Conservation (phyloP, 2,888 invertebrate genomes). For the Alloplasta piceator region DNA sequence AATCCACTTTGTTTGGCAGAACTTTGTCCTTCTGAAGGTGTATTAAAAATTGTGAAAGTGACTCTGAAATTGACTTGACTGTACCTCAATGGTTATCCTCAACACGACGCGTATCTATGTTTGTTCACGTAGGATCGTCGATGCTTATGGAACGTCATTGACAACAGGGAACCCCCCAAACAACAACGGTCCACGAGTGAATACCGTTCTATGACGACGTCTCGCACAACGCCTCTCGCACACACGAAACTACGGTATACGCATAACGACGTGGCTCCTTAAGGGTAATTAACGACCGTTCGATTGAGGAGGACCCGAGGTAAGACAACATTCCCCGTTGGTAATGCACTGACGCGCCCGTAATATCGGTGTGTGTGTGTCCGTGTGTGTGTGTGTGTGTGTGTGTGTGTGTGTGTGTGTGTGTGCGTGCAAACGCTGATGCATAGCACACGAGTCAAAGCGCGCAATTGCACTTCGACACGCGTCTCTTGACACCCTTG, state of each 20-base stretch:
- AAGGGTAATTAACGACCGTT: constrained; percentile 62
- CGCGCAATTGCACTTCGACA: constrained; percentile 48
- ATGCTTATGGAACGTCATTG: constrained; percentile 63
- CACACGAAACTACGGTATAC: constrained; percentile 53
- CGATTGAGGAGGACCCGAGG: constrained; percentile 52
- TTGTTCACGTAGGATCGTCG: constrained; percentile 71
- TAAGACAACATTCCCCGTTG: constrained; percentile 45
- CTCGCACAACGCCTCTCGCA: constrained; percentile 15
- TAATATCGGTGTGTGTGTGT: neutral
- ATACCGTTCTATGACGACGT: constrained; percentile 35
- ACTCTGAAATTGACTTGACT: no score
- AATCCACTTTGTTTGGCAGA: no score
- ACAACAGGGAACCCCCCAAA: constrained; percentile 27
- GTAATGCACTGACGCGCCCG: constrained; percentile 1
- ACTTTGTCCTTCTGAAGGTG: no score
- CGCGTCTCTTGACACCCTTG: constrained; percentile 37
- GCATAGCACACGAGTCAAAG: constrained; percentile 49
- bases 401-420: neutral
- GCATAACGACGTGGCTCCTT: constrained; percentile 40
- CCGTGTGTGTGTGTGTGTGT: neutral
- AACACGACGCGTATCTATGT: constrained; percentile 72
- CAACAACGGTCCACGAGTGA: constrained; percentile 45
- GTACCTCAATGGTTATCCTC: neutral
- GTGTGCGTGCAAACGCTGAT: neutral
- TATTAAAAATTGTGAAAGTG: no score